Base-by-base conservation (phyloP, 2,113 vertebrate species). In the Salvelinus namaycush region DNA sequence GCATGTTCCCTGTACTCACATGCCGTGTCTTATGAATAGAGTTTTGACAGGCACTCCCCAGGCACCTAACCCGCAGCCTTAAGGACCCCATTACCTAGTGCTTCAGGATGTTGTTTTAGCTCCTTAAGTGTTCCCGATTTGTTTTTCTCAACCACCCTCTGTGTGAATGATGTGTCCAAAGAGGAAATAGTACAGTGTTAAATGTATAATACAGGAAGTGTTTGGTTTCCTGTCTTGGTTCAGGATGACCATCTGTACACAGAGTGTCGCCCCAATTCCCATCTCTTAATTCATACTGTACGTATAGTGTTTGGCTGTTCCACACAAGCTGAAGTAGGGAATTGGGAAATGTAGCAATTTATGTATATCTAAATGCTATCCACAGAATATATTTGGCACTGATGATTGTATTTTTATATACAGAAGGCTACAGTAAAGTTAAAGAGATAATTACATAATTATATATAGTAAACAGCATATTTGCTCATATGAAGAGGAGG, bases 91-190 rank as follows among this genome's bases (percentile, higher is more conserved):
- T 78, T 76, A 79, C 81, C 82, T 84, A 76, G 76, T 84, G 78
- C 84, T 84, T 75, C 81, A 88, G 84, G 87, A 89, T 88, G 89
- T 90, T 90, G 84, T 87, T 88, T 89, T 86, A 89, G 78, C 86
- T 79, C 72, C 73, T 74, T 84, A 78, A 84, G 85, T 83, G 78
- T 85, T 83, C 84, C 65, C 39, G 69, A 76, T 74, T 81, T 87
- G 85, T 80, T 80, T 79, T 72, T 59, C 78, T 87, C 78, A 68
- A 60, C 86, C 83, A 79, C 84, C 86, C 83, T 81, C 80, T 83
- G 89, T 74, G 87, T 87, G 87, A 90, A 79, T 87, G 85, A 87
- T 83, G 75, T 51, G 71, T 39, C 77, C 48, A 59, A 81, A 79
- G 77, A 88, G 87, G 84, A 87, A 86, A 79, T 29, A 65, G 83